Base-by-base conservation (phyloP, 2,888 invertebrate species). In the Alcis repandata region DNA sequence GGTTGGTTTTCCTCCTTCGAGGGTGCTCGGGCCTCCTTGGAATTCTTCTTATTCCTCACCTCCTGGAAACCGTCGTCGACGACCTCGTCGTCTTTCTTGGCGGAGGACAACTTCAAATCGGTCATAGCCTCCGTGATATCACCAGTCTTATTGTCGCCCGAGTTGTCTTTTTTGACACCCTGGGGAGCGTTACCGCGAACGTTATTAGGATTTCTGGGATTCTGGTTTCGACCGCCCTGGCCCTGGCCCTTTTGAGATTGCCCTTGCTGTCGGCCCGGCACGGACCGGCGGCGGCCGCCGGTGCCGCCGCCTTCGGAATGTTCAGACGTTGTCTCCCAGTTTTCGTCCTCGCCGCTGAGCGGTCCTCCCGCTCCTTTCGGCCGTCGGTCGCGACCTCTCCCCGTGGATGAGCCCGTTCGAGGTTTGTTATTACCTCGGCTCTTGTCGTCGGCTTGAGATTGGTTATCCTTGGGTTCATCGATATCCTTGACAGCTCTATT, bases 271-370 rank as follows among this genome's bases (percentile, higher is more conserved):
- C 88, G 83, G 3, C 85, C 86, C 9, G 86, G 85, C 62, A 76
- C 77, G 53, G 89, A 83, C 60, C 90, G 87, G 49, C 89, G 89
- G 56, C 81, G 79, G 15, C 82, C 79, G 43, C 86, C 88, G 19
- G 90, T 89, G 19, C 83, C 79, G 41, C 86, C 88, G 20, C 91
- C 90, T 81, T 95, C 97, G 86, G 97, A 97, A 90, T 96, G 96
- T 87, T 97, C 97, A 8, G 97, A 97, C 17, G 97, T 97, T 48
- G 97, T 97, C 84, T 97, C 97, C 96, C 97, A 97, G 79, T 96
- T 94, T 77, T 95, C 95, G 73, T 95, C 95, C 69, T 95, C 95
- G 10, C 94, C 92, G 67, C 88, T 91, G 33, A 82, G 82, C 36
- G 85, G 87, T n/a, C 87, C 87, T 52, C 78, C 87, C 27, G 80